Evolutionary conservation across 2,797 vertebrate species (phyloP).

Genomic region (Apodemus agrarius): DNA sequence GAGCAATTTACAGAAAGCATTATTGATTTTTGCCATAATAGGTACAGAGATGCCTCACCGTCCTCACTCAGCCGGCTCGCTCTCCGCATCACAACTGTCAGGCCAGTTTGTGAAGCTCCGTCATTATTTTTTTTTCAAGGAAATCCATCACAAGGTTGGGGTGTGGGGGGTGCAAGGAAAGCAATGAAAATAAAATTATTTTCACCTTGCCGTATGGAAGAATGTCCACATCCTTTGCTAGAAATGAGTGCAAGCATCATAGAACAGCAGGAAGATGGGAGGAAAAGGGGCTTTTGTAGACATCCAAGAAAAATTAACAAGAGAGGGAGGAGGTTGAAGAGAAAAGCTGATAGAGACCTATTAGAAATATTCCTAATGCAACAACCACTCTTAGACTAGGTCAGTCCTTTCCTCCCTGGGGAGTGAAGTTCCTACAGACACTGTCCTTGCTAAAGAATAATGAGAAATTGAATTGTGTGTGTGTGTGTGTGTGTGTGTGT

Average conservation of each 20-base stretch:
- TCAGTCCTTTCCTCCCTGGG: constrained; percentile 62
- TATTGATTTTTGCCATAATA: constrained; percentile 93
- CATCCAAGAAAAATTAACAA: constrained; percentile 69
- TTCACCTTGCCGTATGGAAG: constrained; percentile 90
- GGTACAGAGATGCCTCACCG: constrained; percentile 90
- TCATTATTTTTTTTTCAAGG: constrained; percentile 90
- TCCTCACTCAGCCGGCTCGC: constrained; percentile 88
- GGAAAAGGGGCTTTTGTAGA: constrained; percentile 86
- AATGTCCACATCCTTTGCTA: constrained; percentile 86
- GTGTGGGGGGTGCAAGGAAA: constrained; percentile 78
- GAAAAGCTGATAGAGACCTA: constrained; percentile 77
- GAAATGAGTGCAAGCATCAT: constrained; percentile 91
- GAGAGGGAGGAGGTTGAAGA: constrained; percentile 62
- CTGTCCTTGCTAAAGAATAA: constrained; percentile 71
- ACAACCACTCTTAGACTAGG: constrained; percentile 58
- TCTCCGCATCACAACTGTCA: constrained; percentile 90
- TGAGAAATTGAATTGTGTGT: constrained; percentile 58
- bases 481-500: background rate
- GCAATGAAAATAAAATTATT: constrained; percentile 90
- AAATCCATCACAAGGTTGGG: constrained; percentile 88
- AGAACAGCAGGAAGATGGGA: constrained; percentile 87
- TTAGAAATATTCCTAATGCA: constrained; percentile 79
- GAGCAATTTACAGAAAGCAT: constrained; percentile 93
- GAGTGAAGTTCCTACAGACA: constrained; percentile 41
- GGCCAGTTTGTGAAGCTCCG: constrained; percentile 89